Percentiles rank a stretch among this genome's conserved stretches.
Evolutionary conservation across 2,888 invertebrate species (phyloP).

Genomic region (Megastigmus dorsalis): DNA sequence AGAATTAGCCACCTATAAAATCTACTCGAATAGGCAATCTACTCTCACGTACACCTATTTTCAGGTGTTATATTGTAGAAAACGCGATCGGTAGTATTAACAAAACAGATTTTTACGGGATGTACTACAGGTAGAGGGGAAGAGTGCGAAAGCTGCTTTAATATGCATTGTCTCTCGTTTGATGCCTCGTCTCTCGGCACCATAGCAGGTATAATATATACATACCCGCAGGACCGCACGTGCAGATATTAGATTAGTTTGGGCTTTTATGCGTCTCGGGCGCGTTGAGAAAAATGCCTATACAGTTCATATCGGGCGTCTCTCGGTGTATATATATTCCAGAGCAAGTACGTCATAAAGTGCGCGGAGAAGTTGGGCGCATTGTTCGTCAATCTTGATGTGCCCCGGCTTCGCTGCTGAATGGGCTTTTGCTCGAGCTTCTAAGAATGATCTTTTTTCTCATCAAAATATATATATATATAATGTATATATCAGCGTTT

Average conservation of each 20-base stretch:
- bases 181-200: background rate
- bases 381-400: constrained; percentile 49
- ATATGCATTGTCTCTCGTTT: background rate
- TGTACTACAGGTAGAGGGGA: too few relatives aligned
- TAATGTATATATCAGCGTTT: too few relatives aligned
- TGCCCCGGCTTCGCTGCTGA: constrained; percentile 5
- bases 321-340: constrained; percentile 2
- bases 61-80: too few relatives aligned
- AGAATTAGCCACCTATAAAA: too few relatives aligned
- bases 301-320: background rate
- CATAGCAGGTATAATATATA: too few relatives aligned
- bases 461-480: too few relatives aligned
- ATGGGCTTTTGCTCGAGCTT: constrained; percentile 1
- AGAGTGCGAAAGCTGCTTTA: too few relatives aligned
- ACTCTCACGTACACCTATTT: too few relatives aligned
- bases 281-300: constrained; percentile 16
- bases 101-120: background rate
- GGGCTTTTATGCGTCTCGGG: constrained; percentile 21
- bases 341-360: background rate
- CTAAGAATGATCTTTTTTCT: constrained; percentile 29
- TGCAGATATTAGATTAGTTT: constrained; percentile 33
- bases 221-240: too few relatives aligned
- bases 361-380: constrained; percentile 9
- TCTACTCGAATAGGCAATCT: too few relatives aligned
- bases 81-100: too few relatives aligned